Evolutionary conservation across 2,113 vertebrate genomes (phyloP).

Genomic region (Gadus chalcogrammus): DNA sequence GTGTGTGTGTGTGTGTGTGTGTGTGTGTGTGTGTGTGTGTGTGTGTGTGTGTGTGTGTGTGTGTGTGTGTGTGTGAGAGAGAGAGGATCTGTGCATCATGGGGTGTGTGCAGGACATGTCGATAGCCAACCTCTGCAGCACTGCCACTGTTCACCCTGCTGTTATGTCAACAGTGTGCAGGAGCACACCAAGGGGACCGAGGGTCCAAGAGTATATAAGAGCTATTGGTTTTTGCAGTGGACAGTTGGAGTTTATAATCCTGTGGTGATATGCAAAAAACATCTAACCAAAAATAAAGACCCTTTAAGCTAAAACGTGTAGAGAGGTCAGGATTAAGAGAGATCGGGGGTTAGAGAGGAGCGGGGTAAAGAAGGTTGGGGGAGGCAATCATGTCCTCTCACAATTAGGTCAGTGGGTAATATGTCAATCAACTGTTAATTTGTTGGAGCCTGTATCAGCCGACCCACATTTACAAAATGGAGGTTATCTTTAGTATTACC

Average conservation of each 20-base stretch:
- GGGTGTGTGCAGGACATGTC: too few species aligned
- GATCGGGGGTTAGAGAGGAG: too few species aligned
- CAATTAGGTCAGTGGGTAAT: conserved; percentile 56
- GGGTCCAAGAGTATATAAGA: not conserved
- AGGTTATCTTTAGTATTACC: not conserved
- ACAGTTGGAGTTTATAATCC: too few species aligned
- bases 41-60: too few species aligned
- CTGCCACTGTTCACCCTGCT: not conserved
- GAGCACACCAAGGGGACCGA: not conserved
- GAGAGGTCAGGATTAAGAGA: conserved; percentile 14
- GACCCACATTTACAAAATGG: not conserved
- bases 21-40: too few species aligned
- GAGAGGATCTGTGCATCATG: conserved; percentile 7
- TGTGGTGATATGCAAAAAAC: too few species aligned
- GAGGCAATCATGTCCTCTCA: not conserved
- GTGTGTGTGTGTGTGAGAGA: too few species aligned
- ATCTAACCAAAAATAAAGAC: too few species aligned
- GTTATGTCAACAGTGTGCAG: not conserved
- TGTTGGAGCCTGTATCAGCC: not conserved
- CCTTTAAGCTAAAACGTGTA: not conserved
- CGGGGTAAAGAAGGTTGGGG: too few species aligned
- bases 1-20: too few species aligned
- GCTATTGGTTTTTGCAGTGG: not conserved
- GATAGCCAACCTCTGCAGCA: too few species aligned
- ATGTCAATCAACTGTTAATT: conserved; percentile 30